Percentiles rank a stretch among this genome's conserved stretches.
phyloP scores from a whole-genome alignment of 2,888 invertebrate genomes.

The Antitype chi region DNA sequence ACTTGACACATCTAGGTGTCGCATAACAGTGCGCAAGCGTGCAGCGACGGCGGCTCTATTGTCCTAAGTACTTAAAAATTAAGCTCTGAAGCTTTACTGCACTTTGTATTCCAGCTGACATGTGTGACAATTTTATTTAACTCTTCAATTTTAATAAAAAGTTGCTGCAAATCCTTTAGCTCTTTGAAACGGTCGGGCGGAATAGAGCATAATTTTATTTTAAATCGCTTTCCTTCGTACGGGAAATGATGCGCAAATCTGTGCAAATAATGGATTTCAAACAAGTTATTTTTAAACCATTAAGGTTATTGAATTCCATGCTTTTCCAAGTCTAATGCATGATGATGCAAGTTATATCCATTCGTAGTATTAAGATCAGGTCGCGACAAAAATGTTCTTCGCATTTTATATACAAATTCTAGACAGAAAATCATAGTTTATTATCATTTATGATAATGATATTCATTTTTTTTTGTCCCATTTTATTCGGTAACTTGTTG shows the following conservation, averaged over 20 bases:
- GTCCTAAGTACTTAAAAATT: neutral
- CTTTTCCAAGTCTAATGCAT: neutral
- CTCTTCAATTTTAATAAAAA: slow-evolving; percentile 7
- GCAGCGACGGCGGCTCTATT: slow-evolving; percentile 2
- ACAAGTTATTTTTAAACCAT: neutral
- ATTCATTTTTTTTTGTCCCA: too few relatives aligned
- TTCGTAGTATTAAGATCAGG: neutral
- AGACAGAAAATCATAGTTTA: too few relatives aligned
- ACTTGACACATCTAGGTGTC: too few relatives aligned
- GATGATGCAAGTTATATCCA: neutral
- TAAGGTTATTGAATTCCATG: neutral
- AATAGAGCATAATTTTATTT: slow-evolving; percentile 19
- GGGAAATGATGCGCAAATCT: neutral
- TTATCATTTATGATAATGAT: too few relatives aligned
- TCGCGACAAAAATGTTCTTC: too few relatives aligned
- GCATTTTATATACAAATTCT: too few relatives aligned
- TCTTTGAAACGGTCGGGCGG: neutral
- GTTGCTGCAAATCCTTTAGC: neutral
- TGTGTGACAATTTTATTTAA: slow-evolving; percentile 7
- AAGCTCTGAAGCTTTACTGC: slow-evolving; percentile 1
- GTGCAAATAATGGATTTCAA: neutral
- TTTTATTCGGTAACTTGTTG: too few relatives aligned
- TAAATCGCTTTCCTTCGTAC: neutral
- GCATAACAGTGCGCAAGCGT: neutral
- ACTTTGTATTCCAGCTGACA: neutral